Base-by-base conservation (phyloP, 2,888 invertebrate species). In the Ochropleura leucogaster region DNA sequence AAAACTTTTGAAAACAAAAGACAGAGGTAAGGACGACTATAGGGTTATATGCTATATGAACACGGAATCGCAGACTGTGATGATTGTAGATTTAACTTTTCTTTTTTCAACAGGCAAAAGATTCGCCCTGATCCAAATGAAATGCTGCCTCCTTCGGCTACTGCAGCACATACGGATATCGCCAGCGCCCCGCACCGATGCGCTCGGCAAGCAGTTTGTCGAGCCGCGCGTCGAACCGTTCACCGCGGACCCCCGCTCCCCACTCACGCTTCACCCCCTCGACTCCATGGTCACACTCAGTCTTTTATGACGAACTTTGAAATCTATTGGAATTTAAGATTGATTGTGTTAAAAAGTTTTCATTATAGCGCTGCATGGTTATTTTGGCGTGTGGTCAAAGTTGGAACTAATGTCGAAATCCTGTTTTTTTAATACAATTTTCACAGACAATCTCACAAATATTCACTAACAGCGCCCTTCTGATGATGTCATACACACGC, bases 81-180 rank as follows among this genome's bases (percentile, higher is more conserved):
- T 30, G 30, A 30, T 30, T 30, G 30, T 1, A 12, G 20, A 16
- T 4, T 59, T 16, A 49, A 63, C 16, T 14, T 5, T 40, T 14
- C 62, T 0, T 46, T 46, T 67, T 65, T 78, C 80, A 82, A 0
- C 92, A 96, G 96, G 96, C 53, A 96, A 96, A 86, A 91, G 96
- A 49, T 96, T 96, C 89, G 96, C 96, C 0, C 87, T 94, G 86
- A 94, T 96, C 77, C 96, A 96, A 84, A 96, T 96, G 96, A 96
- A 96, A 84, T 94, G 94, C 68, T 96, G 95, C 75, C 89, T 96
- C 3, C 88, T 93, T 20, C 89, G 92, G 55, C 75, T 96, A 20
- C 83, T 96, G 47, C 93, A 90, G 47, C 91, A 87, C 44, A 89
- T 94, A 18, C 89, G 91, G 6, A 87, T 95, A 20, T 77, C 83